These are phyloP conservation scores for Papilio dardanus DNA, from an alignment of 1,140 invertebrate species.

Conservation along the genomic window DNA sequence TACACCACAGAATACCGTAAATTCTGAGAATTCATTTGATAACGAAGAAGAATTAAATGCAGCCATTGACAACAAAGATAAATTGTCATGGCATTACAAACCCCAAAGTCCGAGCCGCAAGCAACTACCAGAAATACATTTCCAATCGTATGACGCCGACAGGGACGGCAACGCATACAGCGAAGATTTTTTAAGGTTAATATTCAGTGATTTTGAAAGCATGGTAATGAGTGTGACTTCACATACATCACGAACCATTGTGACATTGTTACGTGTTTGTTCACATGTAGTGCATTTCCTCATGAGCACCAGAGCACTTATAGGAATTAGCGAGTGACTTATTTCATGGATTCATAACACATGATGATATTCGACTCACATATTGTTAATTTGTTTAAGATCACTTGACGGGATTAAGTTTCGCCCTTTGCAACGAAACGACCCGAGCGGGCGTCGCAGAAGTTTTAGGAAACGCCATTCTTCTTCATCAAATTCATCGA, in stretches of 20 bases:
- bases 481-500: constrained; percentile 83
- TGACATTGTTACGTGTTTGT: constrained; percentile 54
- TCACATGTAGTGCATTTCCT: constrained; percentile 45
- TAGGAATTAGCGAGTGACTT: constrained; percentile 49
- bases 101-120: constrained; percentile 65
- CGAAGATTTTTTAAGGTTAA: constrained; percentile 82
- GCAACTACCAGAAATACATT: constrained; percentile 77
- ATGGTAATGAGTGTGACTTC: constrained; percentile 51
- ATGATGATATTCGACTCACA: constrained; percentile 67
- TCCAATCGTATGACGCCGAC: constrained; percentile 77
- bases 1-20: constrained; percentile 63
- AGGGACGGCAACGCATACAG: constrained; percentile 62
- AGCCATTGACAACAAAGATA: constrained; percentile 57
- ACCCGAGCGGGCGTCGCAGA: constrained; percentile 82
- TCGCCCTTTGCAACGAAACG: constrained; percentile 82
- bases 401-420: constrained; percentile 84
- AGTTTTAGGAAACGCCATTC: constrained; percentile 84
- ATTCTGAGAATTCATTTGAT: constrained; percentile 56
- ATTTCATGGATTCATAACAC: constrained; percentile 53
- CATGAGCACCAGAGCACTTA: constrained; percentile 54
- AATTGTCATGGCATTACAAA: constrained; percentile 76
- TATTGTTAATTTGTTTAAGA: constrained; percentile 80
- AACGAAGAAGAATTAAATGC: constrained; percentile 48
- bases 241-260: constrained; percentile 56
- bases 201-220: constrained; percentile 59